These are phyloP conservation scores for Caenorhabditis wallacei DNA, from an alignment of 2,888 invertebrate species.

Conservation along the genomic window DNA sequence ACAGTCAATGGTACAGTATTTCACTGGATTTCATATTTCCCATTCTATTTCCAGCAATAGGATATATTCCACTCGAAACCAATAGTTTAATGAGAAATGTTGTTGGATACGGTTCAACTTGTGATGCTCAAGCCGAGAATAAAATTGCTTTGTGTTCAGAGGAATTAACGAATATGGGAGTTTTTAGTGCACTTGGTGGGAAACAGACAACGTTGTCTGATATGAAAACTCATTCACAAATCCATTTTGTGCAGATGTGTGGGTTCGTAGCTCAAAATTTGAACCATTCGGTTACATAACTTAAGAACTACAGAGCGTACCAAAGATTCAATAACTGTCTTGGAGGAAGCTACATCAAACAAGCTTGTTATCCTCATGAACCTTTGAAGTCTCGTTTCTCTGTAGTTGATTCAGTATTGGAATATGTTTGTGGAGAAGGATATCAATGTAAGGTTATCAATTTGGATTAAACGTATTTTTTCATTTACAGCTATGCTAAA, in stretches of 20 bases:
- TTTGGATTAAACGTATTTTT: not conserved
- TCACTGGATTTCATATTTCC: conserved; percentile 25
- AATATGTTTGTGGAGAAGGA: conserved; percentile 75
- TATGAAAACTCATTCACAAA: conserved; percentile 70
- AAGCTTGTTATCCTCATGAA: conserved; percentile 71
- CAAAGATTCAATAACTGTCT: conserved; percentile 73
- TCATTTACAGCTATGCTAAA: conserved; percentile 71
- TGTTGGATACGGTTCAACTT: conserved; percentile 50
- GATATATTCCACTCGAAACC: conserved; percentile 57
- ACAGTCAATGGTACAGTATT: conserved; percentile 52
- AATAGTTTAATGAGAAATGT: conserved; percentile 60
- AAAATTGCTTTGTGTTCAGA: conserved; percentile 68
- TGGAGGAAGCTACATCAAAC: conserved; percentile 71
- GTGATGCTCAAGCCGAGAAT: conserved; percentile 65
- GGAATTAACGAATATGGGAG: conserved; percentile 68
- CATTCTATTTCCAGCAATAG: conserved; percentile 55
- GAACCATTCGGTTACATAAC: too few species aligned
- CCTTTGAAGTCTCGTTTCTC: conserved; percentile 74
- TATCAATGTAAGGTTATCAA: conserved; percentile 66
- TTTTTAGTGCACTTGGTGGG: conserved; percentile 58
- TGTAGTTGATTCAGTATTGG: conserved; percentile 72
- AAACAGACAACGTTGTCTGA: conserved; percentile 64
- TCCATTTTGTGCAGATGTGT: conserved; percentile 74
- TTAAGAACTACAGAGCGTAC: conserved; percentile 68
- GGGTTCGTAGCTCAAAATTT: conserved; percentile 54